Evolutionary conservation across 2,113 vertebrate species (phyloP).

Genomic region (Microtus richardsoni): DNA sequence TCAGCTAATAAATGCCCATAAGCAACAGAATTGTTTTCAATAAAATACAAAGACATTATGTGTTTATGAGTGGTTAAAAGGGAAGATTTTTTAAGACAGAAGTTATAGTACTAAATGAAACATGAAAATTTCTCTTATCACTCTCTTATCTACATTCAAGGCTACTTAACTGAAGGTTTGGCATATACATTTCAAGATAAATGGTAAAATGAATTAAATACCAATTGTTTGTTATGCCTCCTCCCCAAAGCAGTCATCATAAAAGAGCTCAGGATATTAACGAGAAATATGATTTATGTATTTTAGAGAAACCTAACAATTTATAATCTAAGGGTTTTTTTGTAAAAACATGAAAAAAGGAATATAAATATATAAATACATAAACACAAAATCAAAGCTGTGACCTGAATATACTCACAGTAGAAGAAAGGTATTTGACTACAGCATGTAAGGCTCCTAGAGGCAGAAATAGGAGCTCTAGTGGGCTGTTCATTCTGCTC

Average conservation of each 20-base stretch:
- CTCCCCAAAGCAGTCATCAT: neutral
- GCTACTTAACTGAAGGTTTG: conserved; percentile 46
- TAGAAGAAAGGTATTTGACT: conserved; percentile 29
- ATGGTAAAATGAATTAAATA: conserved; percentile 74
- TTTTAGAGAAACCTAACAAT: neutral
- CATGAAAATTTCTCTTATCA: conserved; percentile 23
- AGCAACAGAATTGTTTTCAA: conserved; percentile 3
- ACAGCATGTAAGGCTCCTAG: neutral
- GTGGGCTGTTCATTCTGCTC: neutral
- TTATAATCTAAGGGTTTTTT: neutral
- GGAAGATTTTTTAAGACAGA: conserved; percentile 26
- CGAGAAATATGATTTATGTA: conserved; percentile 10
- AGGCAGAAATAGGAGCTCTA: neutral
- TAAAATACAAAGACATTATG: conserved; percentile 55
- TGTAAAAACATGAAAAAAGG: neutral
- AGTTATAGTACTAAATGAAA: conserved; percentile 76
- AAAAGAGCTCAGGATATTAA: neutral
- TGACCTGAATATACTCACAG: conserved; percentile 10
- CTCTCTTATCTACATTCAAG: conserved; percentile 59
- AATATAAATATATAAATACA: neutral
- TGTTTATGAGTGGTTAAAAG: conserved; percentile 35
- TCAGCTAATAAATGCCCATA: conserved; percentile 50
- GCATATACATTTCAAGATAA: conserved; percentile 66
- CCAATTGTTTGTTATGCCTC: neutral
- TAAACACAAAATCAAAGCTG: conserved; percentile 25